Evolutionary conservation across 2,113 vertebrate genomes (phyloP), one percentile per base, ranked within the genome.

Genomic region (Lutjanus erythropterus): DNA sequence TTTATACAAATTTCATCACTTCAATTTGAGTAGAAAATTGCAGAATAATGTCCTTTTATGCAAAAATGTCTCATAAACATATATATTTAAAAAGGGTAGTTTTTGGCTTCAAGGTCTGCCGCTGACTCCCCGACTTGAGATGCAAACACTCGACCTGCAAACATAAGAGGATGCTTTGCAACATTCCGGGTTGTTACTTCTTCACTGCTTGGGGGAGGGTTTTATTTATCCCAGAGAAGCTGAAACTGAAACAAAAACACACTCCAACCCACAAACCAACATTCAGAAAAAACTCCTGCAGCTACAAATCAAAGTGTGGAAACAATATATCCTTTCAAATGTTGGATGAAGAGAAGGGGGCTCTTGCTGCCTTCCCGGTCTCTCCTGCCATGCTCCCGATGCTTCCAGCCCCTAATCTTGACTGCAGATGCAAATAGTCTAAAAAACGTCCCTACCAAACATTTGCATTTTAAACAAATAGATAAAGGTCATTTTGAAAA

Each of bases 381-480:
- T 75, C 75, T 81, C 70, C 70, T 46, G 66, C 44, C 68, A 74
- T 50, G 39, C 33, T 71, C 46, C 52, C 12, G 37, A 83, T 83
- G 87, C 83, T 73, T 84, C 76, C 88, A 78, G 41, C 19, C 59
- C 84, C 75, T 94, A 94, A 95, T 95, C 94, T 95, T 55, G 83
- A 93, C 93, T 90, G 71, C 60, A 19, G 84, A 96, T 96, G 95
- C 94, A 96, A 95, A 96, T 95, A 77, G 66, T 87, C 53, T 71
- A 78, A 94, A 93, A 95, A 95, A 95, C 93, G 92, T 96, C 93
- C 86, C 91, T 85, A 80, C 88, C 92, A 79, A 83, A 84, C 75
- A 96, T 96, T 96, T 96, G 95, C 95, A 96, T 95, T n/a, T 92
- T 94, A 95, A 94, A 89, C 95, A 95, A 95, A 95, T 95, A 84